Evolutionary conservation across 2,113 vertebrate species (phyloP), one percentile per base, ranked within the genome.

Genomic region (Microtus ochrogaster): DNA sequence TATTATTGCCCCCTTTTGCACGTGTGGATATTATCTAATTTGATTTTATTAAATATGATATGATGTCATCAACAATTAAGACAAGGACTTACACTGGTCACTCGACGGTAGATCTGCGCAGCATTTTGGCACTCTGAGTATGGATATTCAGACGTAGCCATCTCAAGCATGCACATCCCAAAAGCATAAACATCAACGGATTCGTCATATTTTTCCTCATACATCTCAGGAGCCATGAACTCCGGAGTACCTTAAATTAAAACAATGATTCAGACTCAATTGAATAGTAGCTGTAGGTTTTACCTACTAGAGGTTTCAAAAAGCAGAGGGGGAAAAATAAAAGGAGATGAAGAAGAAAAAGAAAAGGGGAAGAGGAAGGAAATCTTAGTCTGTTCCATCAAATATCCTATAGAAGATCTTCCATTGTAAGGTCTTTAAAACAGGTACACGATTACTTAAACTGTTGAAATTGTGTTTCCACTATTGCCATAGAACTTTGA

Each of bases 151-250:
- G 99, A 99, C 3, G 99, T 99, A 93, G 99, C 99, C 99, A 99
- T 99, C 99, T 99, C 99, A 98, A 99, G 98, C 99, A 99, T 99
- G 97, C 99, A 99, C 99, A 99, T 99, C 96, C 99, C 99, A 98
- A 99, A 99, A 98, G 99, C 99, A 98, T 99, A 99, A 36, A 99
- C 99, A 74, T 99, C 99, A 97, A 99, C 99, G 36, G 99, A 99
- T 91, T 99, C 99, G 98, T 99, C 99, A 26, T 99, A 99, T 98
- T 99, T 99, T 99, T 99, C 99, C 97, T 99, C 99, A 97, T 99
- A 99, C 99, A 99, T 99, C 99, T 99, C 99, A 85, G 99, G 99
- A 94, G 99, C 99, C 99, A 99, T 99, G 98, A 99, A 99, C 98
- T 99, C 99, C 97, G 99, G 99, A 97, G 99, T 99, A 98, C 99